These are phyloP conservation scores for Acleris emargana DNA, from an alignment of 2,888 invertebrate species.

Conservation along the genomic window DNA sequence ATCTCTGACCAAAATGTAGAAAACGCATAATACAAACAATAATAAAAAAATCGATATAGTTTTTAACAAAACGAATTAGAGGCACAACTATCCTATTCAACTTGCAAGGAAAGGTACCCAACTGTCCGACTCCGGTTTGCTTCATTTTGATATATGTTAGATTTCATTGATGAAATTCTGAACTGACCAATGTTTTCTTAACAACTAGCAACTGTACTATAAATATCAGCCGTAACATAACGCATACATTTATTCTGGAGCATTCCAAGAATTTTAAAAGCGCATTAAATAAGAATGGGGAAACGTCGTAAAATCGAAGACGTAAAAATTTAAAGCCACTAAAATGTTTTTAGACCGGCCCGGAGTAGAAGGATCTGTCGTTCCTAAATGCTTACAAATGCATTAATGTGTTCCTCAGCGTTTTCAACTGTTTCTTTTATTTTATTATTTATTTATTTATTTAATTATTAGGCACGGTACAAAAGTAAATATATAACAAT, in stretches of 20 bases:
- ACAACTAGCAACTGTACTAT: not conserved
- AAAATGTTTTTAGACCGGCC: conserved; percentile 29
- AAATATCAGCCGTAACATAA: not conserved
- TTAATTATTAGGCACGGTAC: too few species aligned
- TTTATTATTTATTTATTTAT: too few species aligned
- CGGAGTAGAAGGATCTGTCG: conserved; percentile 29
- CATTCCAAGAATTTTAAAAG: conserved; percentile 29
- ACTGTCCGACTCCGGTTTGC: too few species aligned
- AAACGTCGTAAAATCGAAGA: conserved; percentile 33
- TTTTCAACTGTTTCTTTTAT: conserved; percentile 20
- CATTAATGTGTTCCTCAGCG: conserved; percentile 3
- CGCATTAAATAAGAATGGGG: conserved; percentile 13
- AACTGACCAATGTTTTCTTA: not conserved
- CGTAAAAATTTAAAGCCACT: conserved; percentile 33
- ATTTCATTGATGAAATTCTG: too few species aligned
- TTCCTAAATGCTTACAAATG: conserved; percentile 20
- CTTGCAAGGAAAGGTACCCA: too few species aligned
- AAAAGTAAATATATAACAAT: too few species aligned
- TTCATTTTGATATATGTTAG: too few species aligned
- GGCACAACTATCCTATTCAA: too few species aligned
- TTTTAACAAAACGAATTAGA: too few species aligned
- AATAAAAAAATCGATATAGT: too few species aligned
- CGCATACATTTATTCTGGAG: conserved; percentile 2
- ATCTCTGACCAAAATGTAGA: too few species aligned
- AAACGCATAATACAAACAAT: too few species aligned